Evolutionary conservation across 2,113 vertebrate genomes (phyloP).

Genomic region (Puffinus mauretanicus): DNA sequence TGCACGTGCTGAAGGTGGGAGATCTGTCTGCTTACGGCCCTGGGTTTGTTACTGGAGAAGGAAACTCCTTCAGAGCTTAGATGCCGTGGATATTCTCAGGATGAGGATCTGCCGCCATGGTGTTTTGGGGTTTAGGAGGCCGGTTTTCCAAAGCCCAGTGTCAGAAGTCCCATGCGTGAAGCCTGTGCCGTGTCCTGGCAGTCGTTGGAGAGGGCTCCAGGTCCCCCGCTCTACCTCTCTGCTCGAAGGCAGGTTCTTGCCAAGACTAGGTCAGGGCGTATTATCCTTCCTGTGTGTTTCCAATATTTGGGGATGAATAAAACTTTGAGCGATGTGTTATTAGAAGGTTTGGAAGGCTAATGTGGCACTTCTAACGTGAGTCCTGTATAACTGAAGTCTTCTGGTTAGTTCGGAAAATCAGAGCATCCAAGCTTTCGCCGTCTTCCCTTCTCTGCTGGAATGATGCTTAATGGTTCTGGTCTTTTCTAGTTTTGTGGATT

Average conservation of each 20-base stretch:
- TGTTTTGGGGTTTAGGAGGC: not conserved
- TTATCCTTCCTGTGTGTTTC: not conserved
- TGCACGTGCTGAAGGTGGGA: not conserved
- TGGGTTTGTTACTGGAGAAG: not conserved
- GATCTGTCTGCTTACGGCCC: not conserved
- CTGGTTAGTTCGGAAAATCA: not conserved
- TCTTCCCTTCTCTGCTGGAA: not conserved
- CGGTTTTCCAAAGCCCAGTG: not conserved
- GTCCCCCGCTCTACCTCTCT: not conserved
- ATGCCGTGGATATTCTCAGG: not conserved
- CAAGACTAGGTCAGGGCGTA: accelerated
- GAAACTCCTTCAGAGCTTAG: not conserved
- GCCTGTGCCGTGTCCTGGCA: not conserved
- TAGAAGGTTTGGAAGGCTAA: not conserved
- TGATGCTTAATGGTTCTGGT: not conserved
- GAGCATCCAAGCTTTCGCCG: not conserved
- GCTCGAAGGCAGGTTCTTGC: not conserved
- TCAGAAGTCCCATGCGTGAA: accelerated
- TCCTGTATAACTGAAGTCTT: not conserved
- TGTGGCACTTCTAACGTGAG: not conserved
- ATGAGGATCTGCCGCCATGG: not conserved
- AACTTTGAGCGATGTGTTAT: not conserved
- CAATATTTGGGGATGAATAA: not conserved
- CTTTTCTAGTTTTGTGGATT: not conserved
- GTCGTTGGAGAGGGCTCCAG: not conserved